phyloP scores from a whole-genome alignment of 2,888 invertebrate genomes.

The Dermolepida albohirtum region DNA sequence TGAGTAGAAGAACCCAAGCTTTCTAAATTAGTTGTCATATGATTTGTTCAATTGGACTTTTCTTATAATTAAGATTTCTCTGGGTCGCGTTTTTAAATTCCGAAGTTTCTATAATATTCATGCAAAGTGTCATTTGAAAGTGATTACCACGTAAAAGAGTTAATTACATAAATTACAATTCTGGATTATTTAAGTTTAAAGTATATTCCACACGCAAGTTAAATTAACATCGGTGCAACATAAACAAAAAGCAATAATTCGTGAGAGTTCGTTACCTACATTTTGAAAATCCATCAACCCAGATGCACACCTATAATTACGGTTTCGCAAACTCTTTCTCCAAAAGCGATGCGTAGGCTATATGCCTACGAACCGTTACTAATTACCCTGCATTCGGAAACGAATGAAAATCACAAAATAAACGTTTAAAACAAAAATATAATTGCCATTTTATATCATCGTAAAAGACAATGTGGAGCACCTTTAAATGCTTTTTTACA shows the following conservation, averaged over 20 bases:
- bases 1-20: too few species aligned
- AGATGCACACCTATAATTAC: conserved; percentile 31
- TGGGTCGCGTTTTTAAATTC: too few species aligned
- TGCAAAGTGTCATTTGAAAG: too few species aligned
- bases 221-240: background rate
- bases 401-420: conserved; percentile 30
- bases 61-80: too few species aligned
- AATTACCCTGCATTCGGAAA: conserved; percentile 33
- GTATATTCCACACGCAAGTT: too few species aligned
- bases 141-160: too few species aligned
- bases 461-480: conserved; percentile 29
- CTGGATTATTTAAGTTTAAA: too few species aligned
- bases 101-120: too few species aligned
- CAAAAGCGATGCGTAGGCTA: conserved; percentile 20
- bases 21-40: too few species aligned
- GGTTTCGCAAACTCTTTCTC: conserved; percentile 31
- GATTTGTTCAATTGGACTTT: too few species aligned
- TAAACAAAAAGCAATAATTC: conserved; percentile 14
- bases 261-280: conserved; percentile 30
- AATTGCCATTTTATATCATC: background rate
- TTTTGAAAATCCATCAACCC: conserved; percentile 35
- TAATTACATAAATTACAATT: too few species aligned
- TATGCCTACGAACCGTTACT: conserved; percentile 35
- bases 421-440: conserved; percentile 28
- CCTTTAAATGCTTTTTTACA: background rate